Base-by-base conservation (phyloP, 2,888 invertebrate genomes). In the Anoplius nigerrimus region DNA sequence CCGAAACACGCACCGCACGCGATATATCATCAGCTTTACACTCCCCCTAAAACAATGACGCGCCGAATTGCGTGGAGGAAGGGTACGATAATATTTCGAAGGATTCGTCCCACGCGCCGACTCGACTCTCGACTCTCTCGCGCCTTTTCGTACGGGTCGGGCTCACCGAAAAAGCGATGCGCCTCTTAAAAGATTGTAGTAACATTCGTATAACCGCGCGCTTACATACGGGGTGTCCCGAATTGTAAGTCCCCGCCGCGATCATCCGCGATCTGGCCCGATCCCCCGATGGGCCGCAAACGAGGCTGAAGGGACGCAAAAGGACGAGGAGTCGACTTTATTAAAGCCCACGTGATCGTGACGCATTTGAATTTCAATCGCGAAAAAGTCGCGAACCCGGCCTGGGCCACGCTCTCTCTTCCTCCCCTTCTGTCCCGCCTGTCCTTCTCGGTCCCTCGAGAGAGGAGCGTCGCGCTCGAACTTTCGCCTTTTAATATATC, bases 21-120 rank as follows among this genome's bases (percentile, higher is more conserved):
- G 79, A 78, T 78, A 79, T 78, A 79, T 78, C 79, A 79, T 78
- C 72, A 70, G 74, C 64, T 76, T 79, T 76, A 71, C 72, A 71
- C 72, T 72, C 76, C 78, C 55, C 79, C 74, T 78, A 79, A 78
- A 74, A 78, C 79, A 78, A 78, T 79, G 76, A 79, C 69, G 72
- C 63, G 62, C 62, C 69, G 70, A 71, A 71, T 67, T 62, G 71
- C 58, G 60, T 13, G 64, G n/a, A n/a, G 57, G 59, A 59, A 65
- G 71, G 65, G 72, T 66, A 64, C 69, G 79, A 79, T 79, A 79
- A 79, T 79, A 79, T 79, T 79, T 79, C 78, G 75, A 79, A 72
- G 78, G 79, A 73, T 62, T 60, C 78, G 62, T 62, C 78, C 78
- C 78, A 79, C 78, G 76, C 76, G 65, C 62, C 56, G 66, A n/a